Conservation (phyloP, 1,140 invertebrate genomes). For the Zaprionus gabonicus region DNA sequence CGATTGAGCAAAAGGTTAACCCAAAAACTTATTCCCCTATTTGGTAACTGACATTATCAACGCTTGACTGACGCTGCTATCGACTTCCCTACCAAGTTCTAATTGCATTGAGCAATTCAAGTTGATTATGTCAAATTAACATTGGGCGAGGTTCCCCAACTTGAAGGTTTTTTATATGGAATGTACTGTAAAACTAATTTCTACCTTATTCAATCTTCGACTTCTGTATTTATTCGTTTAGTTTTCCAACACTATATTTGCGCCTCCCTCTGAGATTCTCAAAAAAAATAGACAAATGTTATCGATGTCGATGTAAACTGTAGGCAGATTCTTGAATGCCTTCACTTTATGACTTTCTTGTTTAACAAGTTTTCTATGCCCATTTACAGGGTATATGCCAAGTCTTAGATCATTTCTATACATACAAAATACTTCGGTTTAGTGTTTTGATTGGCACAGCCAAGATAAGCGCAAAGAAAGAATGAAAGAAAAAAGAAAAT, state of each 20-base stretch:
- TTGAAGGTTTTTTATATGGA: no score
- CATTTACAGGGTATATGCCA: constrained; percentile 26
- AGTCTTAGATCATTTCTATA: constrained; percentile 9
- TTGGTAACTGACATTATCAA: constrained; percentile 54
- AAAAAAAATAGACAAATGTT: no score
- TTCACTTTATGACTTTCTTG: no score
- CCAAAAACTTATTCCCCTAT: constrained; percentile 14
- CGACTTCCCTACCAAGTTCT: constrained; percentile 19
- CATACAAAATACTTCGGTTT: not conserved
- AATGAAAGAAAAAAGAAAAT: constrained; percentile 40
- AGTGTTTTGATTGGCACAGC: not conserved
- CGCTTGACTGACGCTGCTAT: constrained; percentile 43
- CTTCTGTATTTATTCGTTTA: no score
- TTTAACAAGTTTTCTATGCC: not conserved
- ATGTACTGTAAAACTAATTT: no score
- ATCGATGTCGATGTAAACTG: no score
- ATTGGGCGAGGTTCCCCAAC: not conserved
- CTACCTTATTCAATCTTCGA: no score
- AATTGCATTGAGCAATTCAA: constrained; percentile 30
- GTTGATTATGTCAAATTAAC: constrained; percentile 62
- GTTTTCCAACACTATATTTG: no score
- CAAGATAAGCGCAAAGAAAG: constrained; percentile 12
- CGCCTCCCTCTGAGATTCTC: no score
- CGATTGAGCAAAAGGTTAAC: constrained; percentile 31
- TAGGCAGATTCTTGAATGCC: no score